These are phyloP conservation scores for Lasioglossum oenotherae DNA, from an alignment of 2,888 invertebrate genomes.

Conservation along the genomic window DNA sequence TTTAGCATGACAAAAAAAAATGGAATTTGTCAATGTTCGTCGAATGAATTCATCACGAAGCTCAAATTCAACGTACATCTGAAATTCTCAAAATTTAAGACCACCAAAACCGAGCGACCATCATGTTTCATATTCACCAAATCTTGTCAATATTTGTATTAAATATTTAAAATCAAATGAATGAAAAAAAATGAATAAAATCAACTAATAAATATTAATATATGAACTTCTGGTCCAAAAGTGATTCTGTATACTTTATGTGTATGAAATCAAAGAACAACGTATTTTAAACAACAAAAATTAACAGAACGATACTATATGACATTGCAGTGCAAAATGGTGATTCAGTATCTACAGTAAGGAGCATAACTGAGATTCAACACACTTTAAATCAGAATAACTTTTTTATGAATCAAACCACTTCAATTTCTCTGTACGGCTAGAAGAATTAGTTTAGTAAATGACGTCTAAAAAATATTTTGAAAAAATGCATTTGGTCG, in stretches of 20 bases:
- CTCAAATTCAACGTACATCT: neutral
- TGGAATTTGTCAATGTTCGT: neutral
- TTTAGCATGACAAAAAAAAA: neutral
- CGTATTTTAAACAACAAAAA: neutral
- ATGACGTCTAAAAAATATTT: too few relatives aligned
- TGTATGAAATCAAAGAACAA: neutral
- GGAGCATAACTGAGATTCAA: too few relatives aligned
- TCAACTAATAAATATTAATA: neutral
- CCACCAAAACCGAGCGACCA: neutral
- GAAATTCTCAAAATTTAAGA: neutral
- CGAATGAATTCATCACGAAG: neutral
- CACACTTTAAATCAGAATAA: too few relatives aligned
- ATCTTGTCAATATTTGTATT: too few relatives aligned
- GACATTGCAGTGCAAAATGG: too few relatives aligned
- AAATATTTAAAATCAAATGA: neutral
- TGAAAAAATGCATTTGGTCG: too few relatives aligned
- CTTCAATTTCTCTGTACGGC: too few relatives aligned
- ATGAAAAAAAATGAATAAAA: neutral
- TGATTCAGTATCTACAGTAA: too few relatives aligned
- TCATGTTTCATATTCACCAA: neutral
- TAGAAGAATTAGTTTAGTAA: too few relatives aligned
- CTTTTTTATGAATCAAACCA: too few relatives aligned
- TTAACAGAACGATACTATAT: too few relatives aligned
- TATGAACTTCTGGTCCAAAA: neutral
- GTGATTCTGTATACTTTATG: neutral